Percentiles rank a stretch among this genome's conserved stretches.
Conservation (phyloP, 2,113 vertebrate genomes). For the Mastomys natalensis region DNA sequence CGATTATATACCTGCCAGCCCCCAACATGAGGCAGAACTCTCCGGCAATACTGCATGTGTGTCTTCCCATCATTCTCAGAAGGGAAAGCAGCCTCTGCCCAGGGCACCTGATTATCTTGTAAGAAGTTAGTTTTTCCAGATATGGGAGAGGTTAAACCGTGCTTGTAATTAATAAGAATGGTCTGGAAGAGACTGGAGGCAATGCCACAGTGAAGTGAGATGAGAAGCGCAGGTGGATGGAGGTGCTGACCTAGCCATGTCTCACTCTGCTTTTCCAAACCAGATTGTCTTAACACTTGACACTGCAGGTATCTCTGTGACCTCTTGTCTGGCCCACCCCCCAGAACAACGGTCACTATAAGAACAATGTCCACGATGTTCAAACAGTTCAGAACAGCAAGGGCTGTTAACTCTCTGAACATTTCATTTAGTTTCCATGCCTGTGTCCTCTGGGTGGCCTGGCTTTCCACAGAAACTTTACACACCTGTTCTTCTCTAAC, state of each 20-base stretch:
- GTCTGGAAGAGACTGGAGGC: not conserved
- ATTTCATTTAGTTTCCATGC: not conserved
- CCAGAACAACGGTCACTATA: not conserved
- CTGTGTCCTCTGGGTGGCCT: not conserved
- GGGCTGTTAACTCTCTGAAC: not conserved
- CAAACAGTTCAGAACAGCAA: not conserved
- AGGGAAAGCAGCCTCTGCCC: not conserved
- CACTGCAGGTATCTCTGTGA: not conserved
- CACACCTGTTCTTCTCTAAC: not conserved
- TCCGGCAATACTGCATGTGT: not conserved
- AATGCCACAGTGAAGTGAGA: not conserved
- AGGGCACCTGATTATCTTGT: not conserved
- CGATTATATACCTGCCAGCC: not conserved
- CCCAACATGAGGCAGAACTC: not conserved
- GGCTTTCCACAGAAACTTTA: not conserved
- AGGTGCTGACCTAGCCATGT: not conserved
- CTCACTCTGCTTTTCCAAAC: not conserved
- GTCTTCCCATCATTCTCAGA: not conserved
- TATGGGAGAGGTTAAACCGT: not conserved
- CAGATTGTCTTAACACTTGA: not conserved
- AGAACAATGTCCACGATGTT: not conserved
- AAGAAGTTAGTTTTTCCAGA: not conserved
- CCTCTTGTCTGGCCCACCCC: not conserved
- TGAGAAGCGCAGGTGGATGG: not conserved
- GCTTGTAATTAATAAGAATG: not conserved